Percentiles rank a stretch among this genome's conserved stretches.
Evolutionary conservation across 2,113 vertebrate genomes (phyloP).

Genomic region (Nerophis ophidion): DNA sequence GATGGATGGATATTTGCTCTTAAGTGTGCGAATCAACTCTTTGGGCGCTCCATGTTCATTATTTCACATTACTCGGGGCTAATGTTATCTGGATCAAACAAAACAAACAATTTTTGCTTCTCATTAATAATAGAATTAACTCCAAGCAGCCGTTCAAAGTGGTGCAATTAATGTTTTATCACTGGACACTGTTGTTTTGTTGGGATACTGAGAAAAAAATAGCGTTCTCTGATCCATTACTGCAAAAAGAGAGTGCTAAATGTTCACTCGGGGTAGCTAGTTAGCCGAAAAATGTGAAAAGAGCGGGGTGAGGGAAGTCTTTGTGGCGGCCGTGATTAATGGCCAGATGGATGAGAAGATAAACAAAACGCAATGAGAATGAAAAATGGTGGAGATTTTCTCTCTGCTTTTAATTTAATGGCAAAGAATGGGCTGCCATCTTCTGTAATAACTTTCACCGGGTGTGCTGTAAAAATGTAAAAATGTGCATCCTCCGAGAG

Average conservation of each 20-base stretch:
- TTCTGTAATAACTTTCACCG: slow-evolving; percentile 30
- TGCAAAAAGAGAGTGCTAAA: slow-evolving; percentile 6
- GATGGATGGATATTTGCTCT: not conserved
- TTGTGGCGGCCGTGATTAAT: slow-evolving; percentile 42
- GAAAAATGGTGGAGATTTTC: slow-evolving; percentile 30
- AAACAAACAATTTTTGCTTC: not conserved
- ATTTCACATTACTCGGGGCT: not conserved
- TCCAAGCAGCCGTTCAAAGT: not conserved
- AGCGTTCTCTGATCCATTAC: not conserved
- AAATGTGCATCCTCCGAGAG: slow-evolving; percentile 38
- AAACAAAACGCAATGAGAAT: slow-evolving; percentile 28
- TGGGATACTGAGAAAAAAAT: not conserved
- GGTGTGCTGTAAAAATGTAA: slow-evolving; percentile 45
- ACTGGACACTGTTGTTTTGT: not conserved
- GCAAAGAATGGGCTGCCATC: slow-evolving; percentile 30
- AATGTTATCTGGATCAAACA: no score
- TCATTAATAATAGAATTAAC: not conserved
- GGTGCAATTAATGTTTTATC: slow-evolving; percentile 3
- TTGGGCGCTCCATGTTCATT: not conserved
- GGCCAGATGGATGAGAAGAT: slow-evolving; percentile 34
- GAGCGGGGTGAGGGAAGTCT: not conserved
- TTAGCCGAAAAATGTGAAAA: slow-evolving; percentile 16
- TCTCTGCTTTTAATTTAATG: slow-evolving; percentile 40
- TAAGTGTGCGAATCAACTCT: not conserved
- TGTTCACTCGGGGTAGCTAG: slow-evolving; percentile 1